phyloP scores from a whole-genome alignment of 2,888 invertebrate genomes.

The Catotricha subobsoleta region DNA sequence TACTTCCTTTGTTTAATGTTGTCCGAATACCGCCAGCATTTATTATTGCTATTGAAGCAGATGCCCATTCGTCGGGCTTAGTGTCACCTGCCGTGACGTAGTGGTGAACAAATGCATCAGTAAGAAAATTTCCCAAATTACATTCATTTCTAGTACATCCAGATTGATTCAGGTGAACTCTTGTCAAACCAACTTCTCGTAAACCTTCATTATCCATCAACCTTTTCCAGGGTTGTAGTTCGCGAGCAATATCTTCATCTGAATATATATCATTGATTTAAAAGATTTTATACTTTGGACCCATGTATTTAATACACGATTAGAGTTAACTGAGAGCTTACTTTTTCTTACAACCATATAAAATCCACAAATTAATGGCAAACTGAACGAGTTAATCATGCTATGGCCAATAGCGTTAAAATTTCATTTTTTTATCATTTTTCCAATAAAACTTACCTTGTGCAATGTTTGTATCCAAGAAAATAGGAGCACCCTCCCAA shows the following conservation, averaged over 20 bases:
- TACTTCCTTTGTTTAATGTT: conserved; percentile 44
- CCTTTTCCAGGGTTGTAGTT: conserved; percentile 40
- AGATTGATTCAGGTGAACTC: conserved; percentile 36
- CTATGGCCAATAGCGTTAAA: too few relatives aligned
- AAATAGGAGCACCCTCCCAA: conserved; percentile 59
- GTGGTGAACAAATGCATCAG: conserved; percentile 49
- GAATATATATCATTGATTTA: conserved; percentile 10
- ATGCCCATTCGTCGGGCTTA: conserved; percentile 38
- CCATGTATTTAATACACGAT: neutral
- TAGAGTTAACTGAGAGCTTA: too few relatives aligned
- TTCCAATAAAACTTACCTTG: too few relatives aligned
- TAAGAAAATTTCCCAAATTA: conserved; percentile 52
- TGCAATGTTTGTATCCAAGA: conserved; percentile 39
- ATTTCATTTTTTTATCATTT: too few relatives aligned
- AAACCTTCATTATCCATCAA: conserved; percentile 36
- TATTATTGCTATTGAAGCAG: conserved; percentile 44
- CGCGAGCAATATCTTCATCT: conserved; percentile 42
- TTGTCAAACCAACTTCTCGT: conserved; percentile 37
- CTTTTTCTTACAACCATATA: too few relatives aligned
- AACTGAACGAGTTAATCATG: too few relatives aligned
- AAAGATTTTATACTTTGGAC: neutral
- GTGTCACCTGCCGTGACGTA: conserved; percentile 22
- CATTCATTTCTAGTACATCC: conserved; percentile 46
- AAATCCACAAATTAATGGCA: too few relatives aligned
- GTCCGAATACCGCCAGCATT: conserved; percentile 56